Conservation (phyloP, 1,140 invertebrate genomes). For the Drosophila nigromelanica region DNA sequence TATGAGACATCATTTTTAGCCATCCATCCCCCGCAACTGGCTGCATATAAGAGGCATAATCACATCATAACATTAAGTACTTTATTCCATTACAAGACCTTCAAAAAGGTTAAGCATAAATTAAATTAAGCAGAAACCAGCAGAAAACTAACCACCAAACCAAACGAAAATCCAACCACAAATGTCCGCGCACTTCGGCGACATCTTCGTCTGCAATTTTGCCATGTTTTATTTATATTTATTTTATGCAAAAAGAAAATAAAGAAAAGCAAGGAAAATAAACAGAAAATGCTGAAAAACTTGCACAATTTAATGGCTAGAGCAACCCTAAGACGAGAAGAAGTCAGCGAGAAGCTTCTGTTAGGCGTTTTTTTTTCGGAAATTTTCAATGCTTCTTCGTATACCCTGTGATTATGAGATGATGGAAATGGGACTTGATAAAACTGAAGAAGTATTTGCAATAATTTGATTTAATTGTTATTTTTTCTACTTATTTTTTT, state of each 20-base stretch:
- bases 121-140: slow-evolving; percentile 68
- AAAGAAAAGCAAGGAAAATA: background rate
- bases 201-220: slow-evolving; percentile 22
- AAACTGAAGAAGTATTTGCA: too few relatives aligned
- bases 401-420: slow-evolving; percentile 12
- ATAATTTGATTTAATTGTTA: too few relatives aligned
- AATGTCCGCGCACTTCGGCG: slow-evolving; percentile 50
- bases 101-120: slow-evolving; percentile 68
- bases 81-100: slow-evolving; percentile 55
- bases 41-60: slow-evolving; percentile 43
- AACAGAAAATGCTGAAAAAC: slow-evolving; percentile 44
- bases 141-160: slow-evolving; percentile 28
- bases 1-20: background rate
- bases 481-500: too few relatives aligned
- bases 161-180: slow-evolving; percentile 51
- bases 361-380: slow-evolving; percentile 46
- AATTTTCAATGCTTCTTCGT: slow-evolving; percentile 36
- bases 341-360: slow-evolving; percentile 7
- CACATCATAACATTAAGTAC: slow-evolving; percentile 72
- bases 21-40: background rate
- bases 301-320: slow-evolving; percentile 62
- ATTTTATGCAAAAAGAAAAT: slow-evolving; percentile 68
- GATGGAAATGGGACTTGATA: too few relatives aligned
- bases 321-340: slow-evolving; percentile 23
- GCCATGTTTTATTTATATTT: slow-evolving; percentile 70